Evolutionary conservation across 2,888 invertebrate genomes (phyloP), one percentile per base, ranked within the genome.

Genomic region (Euplexia lucipara): DNA sequence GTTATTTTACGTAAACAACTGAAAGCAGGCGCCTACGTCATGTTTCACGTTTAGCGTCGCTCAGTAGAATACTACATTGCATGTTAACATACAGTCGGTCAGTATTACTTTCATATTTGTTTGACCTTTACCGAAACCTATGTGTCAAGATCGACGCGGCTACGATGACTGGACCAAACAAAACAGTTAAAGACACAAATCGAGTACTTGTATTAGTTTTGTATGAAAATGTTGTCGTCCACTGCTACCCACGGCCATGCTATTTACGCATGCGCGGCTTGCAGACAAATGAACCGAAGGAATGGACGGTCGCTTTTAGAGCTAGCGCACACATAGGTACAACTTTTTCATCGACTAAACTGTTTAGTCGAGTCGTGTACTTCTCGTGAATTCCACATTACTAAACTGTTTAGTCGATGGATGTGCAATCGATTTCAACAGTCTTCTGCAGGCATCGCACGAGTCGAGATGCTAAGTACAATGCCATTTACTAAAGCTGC

Each of bases 1-100:
- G 39, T n/a, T 37, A 32, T 4, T 52, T 57, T 22, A 44, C 41
- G 22, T 16, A 52, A 51, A 57, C 14, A 20, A 47, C 30, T 52
- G 51, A 41, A 6, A 41, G 32, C 7, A 16, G 37, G 22, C 8
- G 18, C 9, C 8, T 41, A 30, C 2, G n/a, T 34, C 16, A 35
- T 35, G 7, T 20, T 69, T 6, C 37, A 47, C 8, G 1, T 35
- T 47, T 30, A 14, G 5, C 10, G 56, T 45, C 18, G 7, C 5
- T 37, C 26, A 41, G 9, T 47, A 18, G 9, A 3, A 42, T 18
- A 12, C 1, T n/a, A 51, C 22, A 10, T 12, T 20, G 10, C 10
- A 39, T 47, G n/a, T 34, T 45, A 26, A 5, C 22, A 18, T n/a
- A 42, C 60, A 20, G 26, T 7, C 32, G 42, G 26, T 44, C n/a